Evolutionary conservation across 2,888 invertebrate genomes (phyloP), one percentile per base, ranked within the genome.

Genomic region (Apotomis betuletana): DNA sequence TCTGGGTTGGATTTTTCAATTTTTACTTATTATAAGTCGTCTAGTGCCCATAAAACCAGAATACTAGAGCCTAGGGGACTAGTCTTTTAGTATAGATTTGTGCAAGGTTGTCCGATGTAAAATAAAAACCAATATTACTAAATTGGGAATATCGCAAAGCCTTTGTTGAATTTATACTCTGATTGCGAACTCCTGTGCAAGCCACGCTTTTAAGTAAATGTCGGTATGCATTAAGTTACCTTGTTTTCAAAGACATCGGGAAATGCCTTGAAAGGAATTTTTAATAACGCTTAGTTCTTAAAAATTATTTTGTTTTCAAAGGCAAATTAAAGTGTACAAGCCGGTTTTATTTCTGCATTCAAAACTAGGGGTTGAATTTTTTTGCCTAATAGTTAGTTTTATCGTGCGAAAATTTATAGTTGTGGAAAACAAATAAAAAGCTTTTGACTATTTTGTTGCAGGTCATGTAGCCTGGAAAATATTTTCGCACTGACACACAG

Each of bases 151-250:
- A 15, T 15, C 15, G 15, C 15, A 15, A 15, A 15, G 15, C 15
- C 15, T 0, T 15, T 15, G 15, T 15, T 15, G 15, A 15, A 15
- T 15, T 15, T 15, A 15, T 15, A 15, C 15, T 15, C 1, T 15
- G 44, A 44, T 44, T 44, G 44, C 44, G 44, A 8, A 74, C 59
- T 76, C 71, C 67, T 73, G 74, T 76, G 75, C 76, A 74, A 77
- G 76, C 80, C 84, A 84, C 86, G 85, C 86, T 87, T 88, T 86
- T 84, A 83, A 85, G 79, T 85, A 84, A 87, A 85, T 82, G 83
- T 80, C 83, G 49, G 49, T 57, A 69, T 62, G 10, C 38, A 49
- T 15, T 51, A 27, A 52, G 57, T 59, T 54, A 36, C 44, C 54
- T 61, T 61, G 36, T 49, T 52, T 13, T 46, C 13, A 36, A 12